Conservation (phyloP, 1,140 invertebrate species). For the Drosophila nebulosa region DNA sequence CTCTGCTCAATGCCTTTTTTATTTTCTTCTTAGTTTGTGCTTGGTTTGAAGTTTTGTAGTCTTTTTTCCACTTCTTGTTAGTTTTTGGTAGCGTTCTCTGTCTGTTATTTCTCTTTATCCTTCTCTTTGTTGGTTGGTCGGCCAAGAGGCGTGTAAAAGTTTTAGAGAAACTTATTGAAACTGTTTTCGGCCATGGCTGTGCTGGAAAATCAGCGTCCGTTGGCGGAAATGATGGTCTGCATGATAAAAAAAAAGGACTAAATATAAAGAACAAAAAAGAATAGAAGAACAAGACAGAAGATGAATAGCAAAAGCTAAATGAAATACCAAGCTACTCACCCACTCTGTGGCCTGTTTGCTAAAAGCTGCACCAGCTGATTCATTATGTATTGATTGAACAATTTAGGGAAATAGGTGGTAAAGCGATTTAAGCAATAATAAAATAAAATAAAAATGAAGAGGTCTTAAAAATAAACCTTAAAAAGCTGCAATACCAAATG, state of each 20-base stretch:
- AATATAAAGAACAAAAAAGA: not conserved
- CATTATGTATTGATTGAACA: not conserved
- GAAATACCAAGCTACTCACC: not conserved
- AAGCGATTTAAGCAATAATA: not conserved
- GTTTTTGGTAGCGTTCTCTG: not conserved
- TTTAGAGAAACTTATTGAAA: constrained; percentile 74
- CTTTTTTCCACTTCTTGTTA: constrained; percentile 36
- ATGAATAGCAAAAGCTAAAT: not conserved
- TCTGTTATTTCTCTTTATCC: not conserved
- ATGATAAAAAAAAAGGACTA: constrained; percentile 26
- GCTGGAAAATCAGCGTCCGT: constrained; percentile 70
- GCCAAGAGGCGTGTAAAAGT: constrained; percentile 70
- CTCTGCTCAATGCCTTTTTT: constrained; percentile 18
- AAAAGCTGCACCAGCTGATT: not conserved
- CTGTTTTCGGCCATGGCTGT: constrained; percentile 70
- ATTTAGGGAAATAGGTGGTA: not conserved
- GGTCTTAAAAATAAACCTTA: no score
- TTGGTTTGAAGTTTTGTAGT: constrained; percentile 52
- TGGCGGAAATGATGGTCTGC: constrained; percentile 57
- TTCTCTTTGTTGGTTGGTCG: not conserved
- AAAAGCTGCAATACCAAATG: no score
- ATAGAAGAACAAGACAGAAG: not conserved
- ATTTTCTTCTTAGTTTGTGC: constrained; percentile 21
- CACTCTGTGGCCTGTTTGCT: not conserved
- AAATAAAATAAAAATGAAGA: not conserved